Evolutionary conservation across 1,140 invertebrate species (phyloP).

Genomic region (Drosophila asahinai): DNA sequence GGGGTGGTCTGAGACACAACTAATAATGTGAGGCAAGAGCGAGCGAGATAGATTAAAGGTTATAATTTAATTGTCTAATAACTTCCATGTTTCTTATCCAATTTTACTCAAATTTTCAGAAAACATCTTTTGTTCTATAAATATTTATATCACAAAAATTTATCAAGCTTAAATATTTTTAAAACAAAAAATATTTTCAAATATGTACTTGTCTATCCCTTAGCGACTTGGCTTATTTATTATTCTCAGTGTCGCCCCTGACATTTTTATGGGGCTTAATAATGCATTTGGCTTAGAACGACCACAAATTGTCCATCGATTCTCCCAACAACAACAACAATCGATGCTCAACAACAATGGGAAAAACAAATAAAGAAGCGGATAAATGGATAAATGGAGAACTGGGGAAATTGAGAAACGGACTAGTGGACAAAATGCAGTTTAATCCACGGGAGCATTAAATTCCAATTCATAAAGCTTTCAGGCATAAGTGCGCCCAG

Average conservation of each 20-base stretch:
- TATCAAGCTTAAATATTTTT: too few relatives aligned
- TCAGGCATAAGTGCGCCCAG: constrained; percentile 11
- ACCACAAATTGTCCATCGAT: constrained; percentile 38
- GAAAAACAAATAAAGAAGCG: neutral
- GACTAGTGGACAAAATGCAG: constrained; percentile 23
- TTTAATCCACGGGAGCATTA: constrained; percentile 33
- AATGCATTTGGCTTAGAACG: constrained; percentile 50
- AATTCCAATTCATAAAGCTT: constrained; percentile 37
- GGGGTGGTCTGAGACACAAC: too few relatives aligned
- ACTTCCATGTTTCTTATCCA: too few relatives aligned
- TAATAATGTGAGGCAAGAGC: too few relatives aligned
- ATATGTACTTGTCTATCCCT: neutral
- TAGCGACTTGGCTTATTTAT: neutral
- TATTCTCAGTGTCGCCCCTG: constrained; percentile 23
- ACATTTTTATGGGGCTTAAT: constrained; percentile 46
- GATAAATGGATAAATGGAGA: neutral
- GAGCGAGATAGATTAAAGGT: too few relatives aligned
- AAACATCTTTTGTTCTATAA: too few relatives aligned
- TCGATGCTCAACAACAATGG: neutral
- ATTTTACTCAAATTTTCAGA: too few relatives aligned
- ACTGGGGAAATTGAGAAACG: neutral
- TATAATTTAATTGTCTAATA: too few relatives aligned
- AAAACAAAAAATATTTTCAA: neutral
- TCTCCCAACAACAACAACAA: constrained; percentile 3
- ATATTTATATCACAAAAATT: too few relatives aligned